Base-by-base conservation (phyloP, 1,140 invertebrate species). In the Nixonia krombeini region DNA sequence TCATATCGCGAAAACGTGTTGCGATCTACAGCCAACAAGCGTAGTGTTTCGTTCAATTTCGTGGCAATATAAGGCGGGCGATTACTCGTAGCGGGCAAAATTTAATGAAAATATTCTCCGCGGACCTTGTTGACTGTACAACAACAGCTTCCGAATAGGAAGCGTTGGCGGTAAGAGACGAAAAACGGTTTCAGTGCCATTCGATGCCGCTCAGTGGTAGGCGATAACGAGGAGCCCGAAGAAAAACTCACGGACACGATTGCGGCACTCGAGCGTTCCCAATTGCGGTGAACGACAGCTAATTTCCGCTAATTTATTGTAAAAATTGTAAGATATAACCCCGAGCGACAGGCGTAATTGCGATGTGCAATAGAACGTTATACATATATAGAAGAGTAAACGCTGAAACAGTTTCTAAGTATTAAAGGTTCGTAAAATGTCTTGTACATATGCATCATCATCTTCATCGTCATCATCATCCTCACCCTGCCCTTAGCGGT, bases 241-340 rank as follows among this genome's bases (percentile, higher is more conserved):
- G n/a, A 28, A n/a, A 18, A 40, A 42, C 37, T 46, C 33, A 12
- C 9, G 26, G 45, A 29, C 33, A 56, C 31, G 10, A 44, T 51
- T 35, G 47, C 17, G 28, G 17, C 49, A 25, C 12, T 56, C 46
- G 51, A 52, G 25, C 37, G 37, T 58, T 45, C 47, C 38, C 53
- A 41, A 57, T 52, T 38, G 55, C 63, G 15, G 41, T 28, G 47
- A 56, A 57, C 41, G 31, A 63, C 45, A 51, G 61, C 33, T 70
- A 62, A 56, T 73, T 73, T 75, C 55, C 58, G 55, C 75, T 81
- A 81, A 82, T 80, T 83, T 83, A 82, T 82, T 83, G 81, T 84
- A 83, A 80, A 83, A 82, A 76, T n/a, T 82, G 78, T 82, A 80
- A 82, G 65, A 82, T 77, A 81, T 56, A 57, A 68, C 53, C 38